Evolutionary conservation across 2,888 invertebrate species (phyloP).

Genomic region (Leptopilina myrica): DNA sequence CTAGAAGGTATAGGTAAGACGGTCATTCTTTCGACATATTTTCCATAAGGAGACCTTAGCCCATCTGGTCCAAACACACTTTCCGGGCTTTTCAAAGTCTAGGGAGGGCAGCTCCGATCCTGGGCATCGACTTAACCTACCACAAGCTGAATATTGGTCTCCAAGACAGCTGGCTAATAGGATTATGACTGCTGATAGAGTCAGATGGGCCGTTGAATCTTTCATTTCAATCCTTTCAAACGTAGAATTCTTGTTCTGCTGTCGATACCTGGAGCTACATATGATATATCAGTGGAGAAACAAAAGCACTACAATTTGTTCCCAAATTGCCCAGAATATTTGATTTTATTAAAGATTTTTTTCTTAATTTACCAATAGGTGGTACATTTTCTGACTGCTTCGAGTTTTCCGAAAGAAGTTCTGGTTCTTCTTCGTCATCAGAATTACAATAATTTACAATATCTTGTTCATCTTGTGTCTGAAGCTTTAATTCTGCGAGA

Average conservation of each 20-base stretch:
- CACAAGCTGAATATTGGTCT: too few species aligned
- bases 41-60: too few species aligned
- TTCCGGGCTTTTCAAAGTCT: too few species aligned
- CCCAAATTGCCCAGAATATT: background rate
- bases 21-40: too few species aligned
- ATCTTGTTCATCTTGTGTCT: background rate
- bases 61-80: too few species aligned
- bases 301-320: background rate
- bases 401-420: background rate
- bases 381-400: background rate
- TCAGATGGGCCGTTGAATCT: too few species aligned
- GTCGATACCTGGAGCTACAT: background rate
- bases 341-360: conserved; percentile 17
- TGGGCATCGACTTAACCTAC: too few species aligned
- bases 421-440: background rate
- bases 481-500: conserved; percentile 12
- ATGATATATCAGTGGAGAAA: background rate
- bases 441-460: background rate
- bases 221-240: too few species aligned
- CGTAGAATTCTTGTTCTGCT: background rate
- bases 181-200: too few species aligned
- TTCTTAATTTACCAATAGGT: background rate
- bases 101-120: too few species aligned
- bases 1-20: too few species aligned
- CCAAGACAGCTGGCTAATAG: too few species aligned